Conservation (phyloP, 2,888 invertebrate species). For the Trissoscelio sp. region DNA sequence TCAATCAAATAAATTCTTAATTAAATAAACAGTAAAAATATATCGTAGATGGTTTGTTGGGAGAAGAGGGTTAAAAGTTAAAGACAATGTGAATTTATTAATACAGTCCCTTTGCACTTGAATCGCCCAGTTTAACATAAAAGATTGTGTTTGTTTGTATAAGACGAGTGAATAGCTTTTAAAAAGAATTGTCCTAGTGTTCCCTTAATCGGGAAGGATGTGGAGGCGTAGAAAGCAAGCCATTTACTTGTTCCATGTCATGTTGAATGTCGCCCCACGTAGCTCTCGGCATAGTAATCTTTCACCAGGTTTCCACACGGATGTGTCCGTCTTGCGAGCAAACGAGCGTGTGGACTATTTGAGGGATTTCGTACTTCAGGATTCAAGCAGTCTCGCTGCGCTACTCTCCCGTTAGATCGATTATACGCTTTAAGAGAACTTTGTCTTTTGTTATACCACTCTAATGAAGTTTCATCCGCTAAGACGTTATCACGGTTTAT, state of each 20-base stretch:
- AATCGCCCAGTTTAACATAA: slow-evolving; percentile 7
- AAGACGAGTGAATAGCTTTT: slow-evolving; percentile 9
- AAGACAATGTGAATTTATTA: slow-evolving; percentile 4
- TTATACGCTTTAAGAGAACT: slow-evolving; percentile 56
- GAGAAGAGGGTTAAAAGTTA: not conserved
- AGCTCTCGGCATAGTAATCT: slow-evolving; percentile 62
- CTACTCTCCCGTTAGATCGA: slow-evolving; percentile 47
- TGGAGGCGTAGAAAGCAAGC: slow-evolving; percentile 56
- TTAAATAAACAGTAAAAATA: too few species aligned
- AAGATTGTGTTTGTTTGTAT: slow-evolving; percentile 45
- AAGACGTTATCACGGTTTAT: slow-evolving; percentile 33
- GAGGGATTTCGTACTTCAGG: slow-evolving; percentile 59
- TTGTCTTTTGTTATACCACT: slow-evolving; percentile 50
- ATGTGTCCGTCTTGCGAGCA: slow-evolving; percentile 64
- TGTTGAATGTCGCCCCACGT: slow-evolving; percentile 60
- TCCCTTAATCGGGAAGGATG: slow-evolving; percentile 56
- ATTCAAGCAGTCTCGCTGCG: slow-evolving; percentile 41
- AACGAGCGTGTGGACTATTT: slow-evolving; percentile 61
- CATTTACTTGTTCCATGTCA: slow-evolving; percentile 62
- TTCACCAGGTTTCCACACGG: slow-evolving; percentile 63
- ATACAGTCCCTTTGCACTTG: slow-evolving; percentile 14
- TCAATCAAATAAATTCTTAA: too few species aligned
- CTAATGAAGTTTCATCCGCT: slow-evolving; percentile 51
- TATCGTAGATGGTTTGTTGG: too few species aligned
- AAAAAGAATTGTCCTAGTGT: slow-evolving; percentile 44